These are phyloP conservation scores for Crocallis elinguaria DNA, from an alignment of 2,888 invertebrate genomes.

Conservation along the genomic window DNA sequence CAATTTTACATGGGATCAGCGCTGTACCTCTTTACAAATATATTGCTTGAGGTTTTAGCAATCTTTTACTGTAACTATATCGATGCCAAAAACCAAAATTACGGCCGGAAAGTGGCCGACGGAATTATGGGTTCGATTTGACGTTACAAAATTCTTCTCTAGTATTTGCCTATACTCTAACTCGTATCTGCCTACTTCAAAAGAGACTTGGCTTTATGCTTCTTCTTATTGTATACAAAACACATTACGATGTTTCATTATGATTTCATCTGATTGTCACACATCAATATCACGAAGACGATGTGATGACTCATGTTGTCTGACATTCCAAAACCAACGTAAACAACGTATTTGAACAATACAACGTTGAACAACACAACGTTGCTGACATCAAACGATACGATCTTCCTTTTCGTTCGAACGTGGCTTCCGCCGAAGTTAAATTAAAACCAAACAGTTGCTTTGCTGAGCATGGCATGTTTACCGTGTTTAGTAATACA, in stretches of 20 bases:
- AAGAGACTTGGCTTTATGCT: too few relatives aligned
- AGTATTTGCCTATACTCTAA: too few relatives aligned
- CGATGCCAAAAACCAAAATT: too few relatives aligned
- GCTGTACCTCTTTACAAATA: too few relatives aligned
- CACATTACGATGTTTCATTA: background rate
- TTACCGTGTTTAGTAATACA: slow-evolving; percentile 5
- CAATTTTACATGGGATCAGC: too few relatives aligned
- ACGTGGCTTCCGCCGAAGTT: slow-evolving; percentile 13
- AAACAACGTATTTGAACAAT: slow-evolving; percentile 7
- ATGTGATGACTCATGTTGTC: background rate
- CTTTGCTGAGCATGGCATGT: slow-evolving; percentile 1
- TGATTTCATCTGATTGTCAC: background rate
- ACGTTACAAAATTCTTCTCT: too few relatives aligned
- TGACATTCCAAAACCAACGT: background rate
- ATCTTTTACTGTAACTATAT: too few relatives aligned
- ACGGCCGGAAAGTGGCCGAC: too few relatives aligned
- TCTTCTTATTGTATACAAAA: too few relatives aligned
- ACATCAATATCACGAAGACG: background rate
- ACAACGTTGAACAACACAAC: slow-evolving; percentile 1
- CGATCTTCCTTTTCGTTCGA: slow-evolving; percentile 12
- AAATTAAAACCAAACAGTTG: slow-evolving; percentile 25
- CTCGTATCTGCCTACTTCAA: too few relatives aligned
- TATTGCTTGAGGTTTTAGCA: too few relatives aligned
- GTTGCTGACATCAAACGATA: slow-evolving; percentile 1
- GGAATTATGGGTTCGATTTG: too few relatives aligned